Base-by-base conservation (phyloP, 2,888 invertebrate species). In the Drosophila macrothrix region DNA sequence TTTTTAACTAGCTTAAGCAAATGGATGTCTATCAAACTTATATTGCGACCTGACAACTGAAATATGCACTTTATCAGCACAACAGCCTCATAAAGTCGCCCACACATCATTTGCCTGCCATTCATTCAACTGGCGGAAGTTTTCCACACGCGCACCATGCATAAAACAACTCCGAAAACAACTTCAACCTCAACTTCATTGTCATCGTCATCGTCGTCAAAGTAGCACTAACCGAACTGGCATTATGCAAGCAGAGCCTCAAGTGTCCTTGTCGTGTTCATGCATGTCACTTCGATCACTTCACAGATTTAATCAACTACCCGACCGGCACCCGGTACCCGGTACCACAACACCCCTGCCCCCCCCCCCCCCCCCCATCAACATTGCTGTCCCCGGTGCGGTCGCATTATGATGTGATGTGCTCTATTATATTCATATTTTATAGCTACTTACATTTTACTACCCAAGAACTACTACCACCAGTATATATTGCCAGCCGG, bases 381-480 rank as follows among this genome's bases (percentile, higher is more conserved):
- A 77, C 63, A 60, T 78, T 53, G 58, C 55, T 60, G 71, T 67
- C 73, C 59, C 56, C 72, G 73, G 74, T 80, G 83, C 69, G 81
- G 83, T 81, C 82, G 77, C 77, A 73, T 83, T 77, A 83, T 83
- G 81, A 80, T 83, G 83, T 83, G 82, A 83, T 83, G 81, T 81
- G 73, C 82, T 83, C 84, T 83, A 84, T 84, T 84, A 84, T 84
- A 84, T 84, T 84, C 85, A 84, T 83, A 84, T 84, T 84, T 84
- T 84, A 84, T 84, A 84, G 84, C 85, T 84, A 85, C 84, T 84
- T 84, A 83, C 84, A 74, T 84, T 83, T 84, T 82, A 82, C 77
- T 66, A 67, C 79, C 63, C 66, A 56, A 59, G 67, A 56, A 67
- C 68, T 64, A 60, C 58, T 22, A 31, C 41, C 14, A 43, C 58